phyloP scores from a whole-genome alignment of 92 coral and sea anemone species.

The Porites cylindrica region DNA sequence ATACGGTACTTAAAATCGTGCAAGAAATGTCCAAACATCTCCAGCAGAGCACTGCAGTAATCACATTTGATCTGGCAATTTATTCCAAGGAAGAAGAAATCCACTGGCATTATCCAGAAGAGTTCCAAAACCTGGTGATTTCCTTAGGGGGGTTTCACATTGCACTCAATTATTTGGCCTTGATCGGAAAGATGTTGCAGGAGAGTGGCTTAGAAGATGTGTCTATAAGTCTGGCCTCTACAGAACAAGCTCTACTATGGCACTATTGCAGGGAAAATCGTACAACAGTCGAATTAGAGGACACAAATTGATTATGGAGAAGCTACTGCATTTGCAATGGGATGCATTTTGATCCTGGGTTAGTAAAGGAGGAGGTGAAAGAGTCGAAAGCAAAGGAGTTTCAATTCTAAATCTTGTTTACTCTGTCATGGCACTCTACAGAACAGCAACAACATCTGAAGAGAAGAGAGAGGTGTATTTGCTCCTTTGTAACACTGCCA shows the following conservation, averaged over 20 bases:
- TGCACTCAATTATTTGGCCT: background rate
- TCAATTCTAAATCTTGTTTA: background rate
- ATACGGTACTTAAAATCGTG: slow-evolving; percentile 44
- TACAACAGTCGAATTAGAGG: background rate
- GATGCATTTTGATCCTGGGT: background rate
- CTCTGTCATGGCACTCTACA: background rate
- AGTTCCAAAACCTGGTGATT: background rate
- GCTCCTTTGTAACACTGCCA: slow-evolving; percentile 38
- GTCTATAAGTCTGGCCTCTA: background rate
- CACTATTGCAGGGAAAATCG: background rate
- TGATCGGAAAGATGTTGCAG: background rate
- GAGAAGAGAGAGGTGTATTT: background rate
- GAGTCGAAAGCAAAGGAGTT: background rate
- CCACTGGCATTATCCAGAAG: background rate
- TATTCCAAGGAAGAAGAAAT: too few relatives aligned
- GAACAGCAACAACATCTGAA: background rate
- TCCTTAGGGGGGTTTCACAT: background rate
- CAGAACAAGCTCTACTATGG: background rate
- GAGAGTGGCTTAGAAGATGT: background rate
- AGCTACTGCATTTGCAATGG: background rate
- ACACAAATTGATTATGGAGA: background rate
- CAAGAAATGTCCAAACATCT: background rate
- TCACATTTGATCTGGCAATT: background rate
- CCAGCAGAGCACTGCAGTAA: slow-evolving; percentile 7
- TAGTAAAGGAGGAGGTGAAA: background rate